phyloP scores from a whole-genome alignment of 2,797 vertebrate genomes.

The Argyrosomus regius region DNA sequence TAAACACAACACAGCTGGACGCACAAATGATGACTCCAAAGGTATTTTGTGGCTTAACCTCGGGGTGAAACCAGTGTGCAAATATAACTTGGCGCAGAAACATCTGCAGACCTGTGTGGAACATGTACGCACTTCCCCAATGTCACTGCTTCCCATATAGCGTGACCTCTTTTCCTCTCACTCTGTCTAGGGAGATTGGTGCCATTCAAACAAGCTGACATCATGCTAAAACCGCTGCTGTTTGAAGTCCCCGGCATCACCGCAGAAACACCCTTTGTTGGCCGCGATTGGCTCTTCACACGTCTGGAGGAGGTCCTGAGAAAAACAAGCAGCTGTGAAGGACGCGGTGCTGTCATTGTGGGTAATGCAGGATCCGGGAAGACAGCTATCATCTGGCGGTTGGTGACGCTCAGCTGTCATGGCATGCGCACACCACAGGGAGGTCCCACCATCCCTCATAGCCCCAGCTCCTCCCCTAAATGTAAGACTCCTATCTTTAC shows the following conservation, averaged over 20 bases:
- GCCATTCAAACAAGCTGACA: slow-evolving; percentile 95
- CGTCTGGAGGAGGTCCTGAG: slow-evolving; percentile 91
- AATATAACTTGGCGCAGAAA: slow-evolving; percentile 40
- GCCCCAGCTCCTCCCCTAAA: slow-evolving; percentile 89
- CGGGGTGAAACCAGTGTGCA: neutral
- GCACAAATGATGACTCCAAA: slow-evolving; percentile 91
- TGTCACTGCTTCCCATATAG: neutral
- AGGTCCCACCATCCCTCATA: slow-evolving; percentile 87
- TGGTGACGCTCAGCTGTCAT: slow-evolving; percentile 97
- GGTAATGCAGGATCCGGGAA: slow-evolving; percentile 97
- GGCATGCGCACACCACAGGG: slow-evolving; percentile 91
- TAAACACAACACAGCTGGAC: slow-evolving; percentile 90
- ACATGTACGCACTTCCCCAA: neutral
- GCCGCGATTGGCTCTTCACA: slow-evolving; percentile 96
- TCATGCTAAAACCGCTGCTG: slow-evolving; percentile 95
- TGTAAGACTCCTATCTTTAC: slow-evolving; percentile 79
- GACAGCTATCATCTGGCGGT: slow-evolving; percentile 93
- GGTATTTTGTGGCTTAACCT: slow-evolving; percentile 78
- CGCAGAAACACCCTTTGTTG: slow-evolving; percentile 92
- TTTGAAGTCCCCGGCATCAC: slow-evolving; percentile 97
- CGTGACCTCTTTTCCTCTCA: slow-evolving; percentile 15
- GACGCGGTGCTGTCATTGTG: slow-evolving; percentile 90
- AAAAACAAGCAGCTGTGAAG: slow-evolving; percentile 85
- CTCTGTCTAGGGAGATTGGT: slow-evolving; percentile 88
- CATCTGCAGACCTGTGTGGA: slow-evolving; percentile 23